Evolutionary conservation across 2,888 invertebrate species (phyloP).

Genomic region (Dromius quadrimaculatus): DNA sequence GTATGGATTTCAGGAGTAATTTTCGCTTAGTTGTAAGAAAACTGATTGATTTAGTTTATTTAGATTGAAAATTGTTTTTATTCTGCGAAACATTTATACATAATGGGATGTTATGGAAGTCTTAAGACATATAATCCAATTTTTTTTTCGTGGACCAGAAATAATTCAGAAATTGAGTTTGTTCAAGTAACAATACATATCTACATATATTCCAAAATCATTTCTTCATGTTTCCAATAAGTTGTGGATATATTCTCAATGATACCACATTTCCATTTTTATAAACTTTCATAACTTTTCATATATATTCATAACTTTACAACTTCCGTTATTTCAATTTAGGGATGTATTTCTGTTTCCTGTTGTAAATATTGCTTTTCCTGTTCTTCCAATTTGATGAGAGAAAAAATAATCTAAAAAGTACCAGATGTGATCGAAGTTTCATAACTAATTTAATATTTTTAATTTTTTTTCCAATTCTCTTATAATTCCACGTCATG

Average conservation of each 20-base stretch:
- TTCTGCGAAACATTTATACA: too few species aligned
- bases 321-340: constrained; percentile 38
- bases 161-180: too few species aligned
- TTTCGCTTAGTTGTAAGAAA: too few species aligned
- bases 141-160: too few species aligned
- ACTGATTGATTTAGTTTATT: too few species aligned
- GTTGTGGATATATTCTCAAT: background rate
- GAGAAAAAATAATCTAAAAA: too few species aligned
- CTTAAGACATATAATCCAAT: too few species aligned
- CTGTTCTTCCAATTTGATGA: constrained; percentile 38
- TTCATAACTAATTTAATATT: constrained; percentile 37
- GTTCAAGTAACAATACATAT: too few species aligned
- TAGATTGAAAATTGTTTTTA: too few species aligned
- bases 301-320: constrained; percentile 32
- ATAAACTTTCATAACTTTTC: constrained; percentile 44
- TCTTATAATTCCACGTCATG: background rate
- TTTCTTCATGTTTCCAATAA: background rate
- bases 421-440: constrained; percentile 39
- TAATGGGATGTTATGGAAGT: too few species aligned
- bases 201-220: too few species aligned
- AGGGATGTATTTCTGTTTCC: constrained; percentile 22
- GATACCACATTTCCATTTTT: constrained; percentile 37
- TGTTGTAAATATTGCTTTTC: constrained; percentile 4
- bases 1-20: too few species aligned
- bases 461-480: constrained; percentile 22